Conservation (phyloP, 2,797 vertebrate genomes). For the Buphagus erythrorhynchus region DNA sequence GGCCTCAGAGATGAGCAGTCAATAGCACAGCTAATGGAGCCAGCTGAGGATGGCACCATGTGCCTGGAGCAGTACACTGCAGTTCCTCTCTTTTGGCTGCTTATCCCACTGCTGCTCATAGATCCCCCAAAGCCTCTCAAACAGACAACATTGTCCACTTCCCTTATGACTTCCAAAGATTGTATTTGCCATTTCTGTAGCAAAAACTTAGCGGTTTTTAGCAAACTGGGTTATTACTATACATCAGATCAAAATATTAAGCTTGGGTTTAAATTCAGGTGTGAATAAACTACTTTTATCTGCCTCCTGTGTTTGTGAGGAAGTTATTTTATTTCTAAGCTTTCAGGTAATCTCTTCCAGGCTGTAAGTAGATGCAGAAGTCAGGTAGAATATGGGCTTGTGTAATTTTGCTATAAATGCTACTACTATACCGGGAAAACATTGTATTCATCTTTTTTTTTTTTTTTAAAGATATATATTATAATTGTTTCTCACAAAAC, state of each 20-base stretch:
- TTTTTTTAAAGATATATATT: fast-evolving
- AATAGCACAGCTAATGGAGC: fast-evolving
- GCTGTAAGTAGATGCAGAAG: background rate
- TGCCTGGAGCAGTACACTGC: background rate
- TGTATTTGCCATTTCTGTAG: background rate
- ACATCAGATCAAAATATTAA: background rate
- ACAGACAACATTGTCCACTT: background rate
- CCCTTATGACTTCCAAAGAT: background rate
- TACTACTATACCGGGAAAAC: background rate
- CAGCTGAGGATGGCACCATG: background rate
- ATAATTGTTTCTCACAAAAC: background rate
- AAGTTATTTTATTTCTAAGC: background rate
- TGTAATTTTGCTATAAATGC: background rate
- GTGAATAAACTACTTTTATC: background rate
- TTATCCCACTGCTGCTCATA: background rate
- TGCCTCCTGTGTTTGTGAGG: background rate
- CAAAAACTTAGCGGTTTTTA: fast-evolving
- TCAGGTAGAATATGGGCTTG: background rate
- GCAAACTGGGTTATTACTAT: background rate
- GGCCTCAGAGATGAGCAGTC: background rate
- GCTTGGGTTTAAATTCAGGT: background rate
- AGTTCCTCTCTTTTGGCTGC: background rate
- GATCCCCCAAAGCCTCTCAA: background rate
- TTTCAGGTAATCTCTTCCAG: background rate
- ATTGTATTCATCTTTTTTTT: background rate